Evolutionary conservation across 2,888 invertebrate species (phyloP).

Genomic region (Oligia strigilis): DNA sequence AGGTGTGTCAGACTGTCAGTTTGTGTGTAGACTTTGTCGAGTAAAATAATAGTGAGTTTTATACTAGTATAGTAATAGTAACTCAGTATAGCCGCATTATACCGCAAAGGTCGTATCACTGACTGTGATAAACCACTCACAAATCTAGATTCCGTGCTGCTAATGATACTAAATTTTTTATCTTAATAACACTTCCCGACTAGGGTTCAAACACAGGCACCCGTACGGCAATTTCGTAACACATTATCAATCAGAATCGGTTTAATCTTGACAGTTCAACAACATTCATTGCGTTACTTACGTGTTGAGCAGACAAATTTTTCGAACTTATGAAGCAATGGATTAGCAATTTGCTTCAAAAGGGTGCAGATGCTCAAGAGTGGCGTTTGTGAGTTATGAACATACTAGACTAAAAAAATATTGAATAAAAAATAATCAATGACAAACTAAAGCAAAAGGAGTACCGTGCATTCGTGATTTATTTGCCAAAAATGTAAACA

Average conservation of each 20-base stretch:
- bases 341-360: no score
- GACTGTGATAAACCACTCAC: neutral
- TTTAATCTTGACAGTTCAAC: no score
- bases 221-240: no score
- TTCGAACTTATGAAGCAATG: no score
- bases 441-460: neutral
- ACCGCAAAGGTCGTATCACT: neutral
- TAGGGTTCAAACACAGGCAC: neutral
- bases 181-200: no score
- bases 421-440: neutral
- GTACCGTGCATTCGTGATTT: no score
- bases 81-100: neutral
- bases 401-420: neutral
- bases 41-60: slow-evolving; percentile 18
- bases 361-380: neutral
- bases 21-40: slow-evolving; percentile 32
- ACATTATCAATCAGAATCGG: no score
- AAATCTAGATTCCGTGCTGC: neutral
- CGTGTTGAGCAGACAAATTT: no score
- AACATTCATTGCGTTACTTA: no score
- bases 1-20: slow-evolving; percentile 42
- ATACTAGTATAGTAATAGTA: neutral
- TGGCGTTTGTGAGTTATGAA: neutral
- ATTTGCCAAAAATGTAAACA: no score
- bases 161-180: no score